These are phyloP conservation scores for Okamejei kenojei DNA, from an alignment of 2,797 vertebrate genomes.

Conservation along the genomic window DNA sequence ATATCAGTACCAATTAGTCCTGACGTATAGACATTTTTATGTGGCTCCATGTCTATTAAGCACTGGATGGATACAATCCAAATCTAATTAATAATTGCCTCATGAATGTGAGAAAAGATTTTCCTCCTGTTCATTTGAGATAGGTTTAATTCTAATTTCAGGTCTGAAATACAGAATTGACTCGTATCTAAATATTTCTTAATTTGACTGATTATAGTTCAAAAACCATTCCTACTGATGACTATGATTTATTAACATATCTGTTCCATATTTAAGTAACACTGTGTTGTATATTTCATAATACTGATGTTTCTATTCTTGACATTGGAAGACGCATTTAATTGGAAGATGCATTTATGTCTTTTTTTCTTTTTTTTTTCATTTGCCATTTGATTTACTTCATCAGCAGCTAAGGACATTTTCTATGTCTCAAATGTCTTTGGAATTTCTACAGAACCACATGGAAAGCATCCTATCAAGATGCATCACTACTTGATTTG, in stretches of 20 bases:
- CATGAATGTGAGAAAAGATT: not conserved
- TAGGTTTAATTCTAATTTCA: not conserved
- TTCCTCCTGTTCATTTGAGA: not conserved
- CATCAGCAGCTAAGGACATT: no score
- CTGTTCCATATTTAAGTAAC: not conserved
- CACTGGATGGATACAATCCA: not conserved
- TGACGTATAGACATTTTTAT: not conserved
- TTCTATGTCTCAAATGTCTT: no score
- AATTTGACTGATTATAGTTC: not conserved
- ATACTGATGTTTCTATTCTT: not conserved
- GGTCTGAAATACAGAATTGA: not conserved
- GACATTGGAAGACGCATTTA: not conserved
- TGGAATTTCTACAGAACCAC: no score
- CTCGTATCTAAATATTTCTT: not conserved
- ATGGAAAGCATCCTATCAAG: no score
- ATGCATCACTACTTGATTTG: no score
- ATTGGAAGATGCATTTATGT: not conserved
- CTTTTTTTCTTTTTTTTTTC: not conserved
- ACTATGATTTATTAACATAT: not conserved
- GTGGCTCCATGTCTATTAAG: not conserved
- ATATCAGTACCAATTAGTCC: constrained; percentile 25
- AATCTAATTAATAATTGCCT: not conserved
- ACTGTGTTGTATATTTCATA: not conserved
- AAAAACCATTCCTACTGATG: not conserved
- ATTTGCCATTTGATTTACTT: not conserved